Evolutionary conservation across 2,797 vertebrate species (phyloP), one percentile per base, ranked within the genome.

Genomic region (Lindbergichthys nudifrons): DNA sequence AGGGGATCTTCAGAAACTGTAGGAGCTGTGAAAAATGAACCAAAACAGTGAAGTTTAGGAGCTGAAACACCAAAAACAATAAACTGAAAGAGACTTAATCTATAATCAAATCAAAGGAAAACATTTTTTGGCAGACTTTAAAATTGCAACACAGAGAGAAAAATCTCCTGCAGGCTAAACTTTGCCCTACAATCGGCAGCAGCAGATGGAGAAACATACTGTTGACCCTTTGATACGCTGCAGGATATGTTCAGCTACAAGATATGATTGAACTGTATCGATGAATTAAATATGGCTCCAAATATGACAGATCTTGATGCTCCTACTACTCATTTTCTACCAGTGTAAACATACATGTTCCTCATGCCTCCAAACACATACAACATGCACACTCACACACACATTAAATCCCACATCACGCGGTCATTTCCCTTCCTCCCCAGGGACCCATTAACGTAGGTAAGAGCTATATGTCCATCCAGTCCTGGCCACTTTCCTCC

Each of bases 391-490:
- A 75, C 58, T 30, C 52, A 57, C 80, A 73, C 60, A 76, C 63
- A 68, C 80, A 75, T 65, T 56, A 77, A 30, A 74, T 67, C 71
- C 71, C 53, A 43, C 77, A 84, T 77, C 62, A 39, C 71, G 75
- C 18, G 84, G 82, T 83, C 74, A 81, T 79, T 77, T 65, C 50
- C 75, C 64, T 45, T 30, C 47, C 15, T 80, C 91, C 79, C 81
- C n/a, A 9, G 68, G 70, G 86, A 78, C 72, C 76, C 89, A 87
- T 92, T 82, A 87, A 75, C n/a, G 5, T 65, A 48, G 26, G 52
- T 84, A 88, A 87, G 73, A 91, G 88, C 81, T 75, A 62, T 80
- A 73, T 61, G 80, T 90, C 81, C 87, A 81, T 88, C 85, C 72
- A 79, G 67, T 84, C 74, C 75, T 61, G 48, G 73, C 84, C 87